Conservation (phyloP, 2,113 vertebrate genomes). For the Loxodonta africana region DNA sequence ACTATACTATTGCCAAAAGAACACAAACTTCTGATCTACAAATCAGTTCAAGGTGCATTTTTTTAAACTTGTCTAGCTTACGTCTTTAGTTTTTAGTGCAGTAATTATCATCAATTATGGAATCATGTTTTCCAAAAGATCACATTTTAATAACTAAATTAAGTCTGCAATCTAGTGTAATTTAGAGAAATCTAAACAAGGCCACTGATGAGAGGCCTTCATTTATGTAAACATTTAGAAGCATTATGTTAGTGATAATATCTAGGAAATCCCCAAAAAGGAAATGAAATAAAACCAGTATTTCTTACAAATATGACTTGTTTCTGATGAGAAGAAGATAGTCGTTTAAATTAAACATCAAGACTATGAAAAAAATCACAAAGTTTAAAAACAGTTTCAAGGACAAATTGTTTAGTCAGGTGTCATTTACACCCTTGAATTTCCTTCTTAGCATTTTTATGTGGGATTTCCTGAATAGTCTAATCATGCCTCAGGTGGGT, state of each 20-base stretch:
- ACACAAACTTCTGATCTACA: not conserved
- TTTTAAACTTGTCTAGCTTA: not conserved
- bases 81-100: not conserved
- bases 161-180: not conserved
- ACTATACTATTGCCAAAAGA: not conserved
- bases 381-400: not conserved
- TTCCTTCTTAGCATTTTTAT: not conserved
- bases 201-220: not conserved
- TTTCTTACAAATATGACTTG: not conserved
- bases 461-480: not conserved
- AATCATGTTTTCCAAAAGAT: not conserved
- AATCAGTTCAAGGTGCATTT: not conserved
- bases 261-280: not conserved
- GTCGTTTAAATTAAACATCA: not conserved
- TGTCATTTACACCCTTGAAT: not conserved
- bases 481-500: not conserved
- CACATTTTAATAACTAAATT: not conserved
- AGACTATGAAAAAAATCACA: not conserved
- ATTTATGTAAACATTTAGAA: not conserved
- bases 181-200: conserved; percentile 19
- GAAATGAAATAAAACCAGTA: not conserved
- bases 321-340: not conserved
- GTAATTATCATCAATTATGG: not conserved
- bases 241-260: not conserved
- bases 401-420: not conserved